phyloP scores from a whole-genome alignment of 2,797 vertebrate genomes.

The Buceros bicornis region DNA sequence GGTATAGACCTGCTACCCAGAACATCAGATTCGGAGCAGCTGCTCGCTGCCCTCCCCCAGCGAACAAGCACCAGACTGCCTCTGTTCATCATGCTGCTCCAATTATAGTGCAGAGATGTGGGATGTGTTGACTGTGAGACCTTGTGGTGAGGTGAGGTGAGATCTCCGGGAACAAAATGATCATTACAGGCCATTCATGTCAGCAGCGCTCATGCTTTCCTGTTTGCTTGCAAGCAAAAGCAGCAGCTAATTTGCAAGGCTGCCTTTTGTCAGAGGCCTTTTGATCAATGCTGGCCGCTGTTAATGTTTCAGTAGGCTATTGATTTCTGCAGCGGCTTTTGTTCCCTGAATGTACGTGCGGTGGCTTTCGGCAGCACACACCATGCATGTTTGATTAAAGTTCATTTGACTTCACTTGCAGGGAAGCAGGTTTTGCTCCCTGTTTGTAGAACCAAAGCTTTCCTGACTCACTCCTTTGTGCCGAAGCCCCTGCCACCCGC shows the following conservation, averaged over 20 bases:
- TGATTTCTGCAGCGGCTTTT: slow-evolving; percentile 92
- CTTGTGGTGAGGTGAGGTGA: slow-evolving; percentile 47
- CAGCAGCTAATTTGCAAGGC: slow-evolving; percentile 87
- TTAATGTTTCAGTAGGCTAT: slow-evolving; percentile 95
- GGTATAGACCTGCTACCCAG: neutral
- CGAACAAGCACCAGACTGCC: neutral
- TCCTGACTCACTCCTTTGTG: slow-evolving; percentile 88
- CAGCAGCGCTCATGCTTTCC: slow-evolving; percentile 71
- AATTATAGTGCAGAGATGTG: neutral
- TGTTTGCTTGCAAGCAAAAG: slow-evolving; percentile 81
- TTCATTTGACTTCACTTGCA: slow-evolving; percentile 90
- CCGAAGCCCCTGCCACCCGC: slow-evolving; percentile 89
- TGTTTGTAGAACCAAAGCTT: slow-evolving; percentile 87
- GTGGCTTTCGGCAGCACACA: slow-evolving; percentile 79
- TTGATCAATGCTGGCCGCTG: slow-evolving; percentile 91
- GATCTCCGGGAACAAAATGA: slow-evolving; percentile 54
- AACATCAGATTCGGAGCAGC: neutral
- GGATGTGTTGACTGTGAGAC: slow-evolving; percentile 47
- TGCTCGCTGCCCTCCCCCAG: neutral
- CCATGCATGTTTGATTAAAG: slow-evolving; percentile 95
- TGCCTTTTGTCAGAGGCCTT: slow-evolving; percentile 87
- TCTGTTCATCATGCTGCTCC: neutral
- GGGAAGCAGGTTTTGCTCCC: slow-evolving; percentile 83
- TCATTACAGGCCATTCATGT: slow-evolving; percentile 67
- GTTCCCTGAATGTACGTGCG: slow-evolving; percentile 87